Base-by-base conservation (phyloP, 2,113 vertebrate genomes). In the Myotis davidii region DNA sequence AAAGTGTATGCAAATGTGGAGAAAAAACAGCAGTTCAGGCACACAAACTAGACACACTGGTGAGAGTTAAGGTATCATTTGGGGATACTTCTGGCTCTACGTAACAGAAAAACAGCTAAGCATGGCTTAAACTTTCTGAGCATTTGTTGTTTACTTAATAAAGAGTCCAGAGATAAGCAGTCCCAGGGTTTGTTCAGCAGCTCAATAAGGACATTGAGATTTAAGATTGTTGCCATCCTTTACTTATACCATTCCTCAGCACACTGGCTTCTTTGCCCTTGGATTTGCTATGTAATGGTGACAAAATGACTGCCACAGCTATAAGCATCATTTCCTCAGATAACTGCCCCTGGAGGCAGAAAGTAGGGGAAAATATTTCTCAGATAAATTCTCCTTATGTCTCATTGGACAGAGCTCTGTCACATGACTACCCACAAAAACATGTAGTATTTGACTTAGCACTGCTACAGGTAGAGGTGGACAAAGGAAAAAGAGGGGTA, bases 21-120 rank as follows among this genome's bases (percentile, higher is more conserved):
- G 64, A 73, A 77, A 86, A 79, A 70, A 64, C 9, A 78, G 70
- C 69, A 83, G 48, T 45, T 89, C 88, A 56, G 34, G 45, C 88
- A 76, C 13, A 91, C 45, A 88, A 56, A 86, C 37, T 76, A 90
- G 45, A 56, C 25, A 48, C 6, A 34, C n/a, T 37, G 14, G 12
- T 67, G 39, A 91, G 29, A 90, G 10, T 79, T 88, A 56, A 17
- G 16, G 16, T 48, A 76, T 84, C 54, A 81, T 89, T 67, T 94
- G 42, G 37, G 77, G 93, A 52, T 76, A 37, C 18, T 89, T 89
- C 50, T 77, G 16, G 27, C 37, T 77, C 2, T 76, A 85, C 48
- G 42, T 61, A 74, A 85, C 54, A 91, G 78, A 79, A 84, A 94
- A 93, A 86, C 17, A 93, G 45, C 21, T 64, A 78, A 86, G 11